Base-by-base conservation (phyloP, 2,888 invertebrate species). In the Pycnomerus fuliginosus region DNA sequence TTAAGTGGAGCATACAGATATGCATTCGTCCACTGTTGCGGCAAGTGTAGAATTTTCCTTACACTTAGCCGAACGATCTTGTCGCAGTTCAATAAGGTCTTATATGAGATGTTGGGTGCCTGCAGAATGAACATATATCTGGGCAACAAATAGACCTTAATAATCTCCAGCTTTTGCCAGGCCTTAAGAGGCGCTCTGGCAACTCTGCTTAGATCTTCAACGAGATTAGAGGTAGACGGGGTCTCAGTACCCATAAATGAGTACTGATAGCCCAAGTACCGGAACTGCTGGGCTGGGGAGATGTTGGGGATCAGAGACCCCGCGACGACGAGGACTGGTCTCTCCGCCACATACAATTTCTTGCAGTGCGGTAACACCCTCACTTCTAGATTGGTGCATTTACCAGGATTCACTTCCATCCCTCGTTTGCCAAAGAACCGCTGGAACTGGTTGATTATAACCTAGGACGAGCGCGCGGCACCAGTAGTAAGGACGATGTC, bases 241-340 rank as follows among this genome's bases (percentile, higher is more conserved):
- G 3, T 16, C 5, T 34, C 20, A 3, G 20, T 32, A 3, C 38
- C 38, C 30, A 33, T 34, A 15, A 4, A 22, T 13, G 16, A 5
- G 11, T n/a, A 16, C 16, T 35, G 15, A 16, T 32, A 25, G 5
- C 41, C 41, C 4, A 41, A 27, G 25, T 41, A 41, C 13, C 30
- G 22, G 13, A 41, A 41, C 13, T 24, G 24, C 8, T 39, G 3
- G 8, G 8, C 23, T n/a, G 12, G 32, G n/a, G 15, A n/a, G 5
- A 38, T 17, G 3, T 15, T 8, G 7, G 10, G 29, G 13, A 38
- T 34, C 16, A 16, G 8, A 16, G 10, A 31, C 12, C 16, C 38
- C 7, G 14, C 31, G n/a, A 15, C 3, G 8, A 34, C 7, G 10
- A 13, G n/a, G 3, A 10, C 11, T 5, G 12, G 3, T 31, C n/a